Base-by-base conservation (phyloP, 2,888 invertebrate species). In the Brachypalpus laphriformis region DNA sequence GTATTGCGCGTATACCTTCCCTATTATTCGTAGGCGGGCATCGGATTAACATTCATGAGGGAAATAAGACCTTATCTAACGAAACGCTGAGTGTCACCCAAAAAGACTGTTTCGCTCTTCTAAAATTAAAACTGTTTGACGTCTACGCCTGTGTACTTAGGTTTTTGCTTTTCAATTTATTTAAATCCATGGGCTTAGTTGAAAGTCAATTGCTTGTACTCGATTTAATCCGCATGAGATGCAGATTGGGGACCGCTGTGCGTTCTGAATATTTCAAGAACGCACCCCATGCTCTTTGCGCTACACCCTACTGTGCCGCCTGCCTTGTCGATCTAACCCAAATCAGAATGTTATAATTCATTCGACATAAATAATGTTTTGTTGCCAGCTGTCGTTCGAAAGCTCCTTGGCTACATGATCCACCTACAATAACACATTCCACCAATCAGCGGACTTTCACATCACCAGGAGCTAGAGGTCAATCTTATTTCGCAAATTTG, bases 101-200 rank as follows among this genome's bases (percentile, higher is more conserved):
- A 40, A 25, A 9, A 25, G 14, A 59, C n/a, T 6, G 18, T n/a
- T 11, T 56, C 31, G 25, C 4, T 6, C 16, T 14, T 14, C 40
- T 40, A 40, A 40, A 40, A 40, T 40, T 40, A 40, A 40, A 40
- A 40, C 40, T 14, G 40, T 40, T n/a, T 14, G 34, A 61, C 16
- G 16, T 14, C 11, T 22, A 5, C 25, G 25, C 5, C 25, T 14
- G 16, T 25, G 2, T 4, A 20, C 14, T 47, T 18, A 8, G 22
- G 45, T 31, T 28, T 42, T 63, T 18, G 47, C 28, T 47, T 49
- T 71, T 40, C 37, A 37, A 71, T 71, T 71, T 47, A 71, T 71
- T 71, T 49, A 51, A 61, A 49, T 61, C 40, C 72, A 6, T 22
- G 11, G 6, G 57, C 47, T 47, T 59, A 34, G 34, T 11, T 47